Evolutionary conservation across 2,797 vertebrate species (phyloP).

Genomic region (Acridotheres tristis): DNA sequence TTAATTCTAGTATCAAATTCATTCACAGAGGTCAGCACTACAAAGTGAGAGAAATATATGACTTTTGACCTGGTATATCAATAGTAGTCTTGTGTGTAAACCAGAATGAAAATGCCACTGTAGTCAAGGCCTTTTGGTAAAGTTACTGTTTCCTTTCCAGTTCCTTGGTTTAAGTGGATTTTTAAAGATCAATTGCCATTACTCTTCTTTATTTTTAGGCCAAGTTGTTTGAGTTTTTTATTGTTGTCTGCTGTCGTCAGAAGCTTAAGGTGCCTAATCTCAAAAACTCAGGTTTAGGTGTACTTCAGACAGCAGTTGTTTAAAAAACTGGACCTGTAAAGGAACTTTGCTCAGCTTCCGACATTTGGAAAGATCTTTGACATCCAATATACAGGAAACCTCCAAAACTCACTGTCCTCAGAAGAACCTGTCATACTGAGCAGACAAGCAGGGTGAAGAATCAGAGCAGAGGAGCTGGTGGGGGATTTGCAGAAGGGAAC

Average conservation of each 20-base stretch:
- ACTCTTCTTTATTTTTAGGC: neutral
- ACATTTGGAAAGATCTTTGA: neutral
- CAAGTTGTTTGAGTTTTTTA: accelerated
- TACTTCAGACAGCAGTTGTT: neutral
- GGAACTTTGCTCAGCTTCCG: neutral
- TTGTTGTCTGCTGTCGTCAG: neutral
- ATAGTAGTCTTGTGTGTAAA: neutral
- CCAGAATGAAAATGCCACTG: neutral
- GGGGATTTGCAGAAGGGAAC: neutral
- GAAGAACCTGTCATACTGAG: neutral
- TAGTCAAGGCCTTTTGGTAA: neutral
- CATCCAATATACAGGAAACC: neutral
- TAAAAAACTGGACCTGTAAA: neutral
- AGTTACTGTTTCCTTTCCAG: neutral
- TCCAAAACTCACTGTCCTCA: neutral
- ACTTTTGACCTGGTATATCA: neutral
- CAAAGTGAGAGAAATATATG: neutral
- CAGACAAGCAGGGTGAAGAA: neutral
- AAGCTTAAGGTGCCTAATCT: neutral
- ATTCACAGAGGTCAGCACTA: neutral
- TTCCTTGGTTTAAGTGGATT: neutral
- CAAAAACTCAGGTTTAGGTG: neutral
- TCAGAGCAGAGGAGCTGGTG: neutral
- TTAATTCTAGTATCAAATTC: neutral
- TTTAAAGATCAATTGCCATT: neutral